Evolutionary conservation across 1,140 invertebrate genomes (phyloP).

Genomic region (Vollenhovia emeryi): DNA sequence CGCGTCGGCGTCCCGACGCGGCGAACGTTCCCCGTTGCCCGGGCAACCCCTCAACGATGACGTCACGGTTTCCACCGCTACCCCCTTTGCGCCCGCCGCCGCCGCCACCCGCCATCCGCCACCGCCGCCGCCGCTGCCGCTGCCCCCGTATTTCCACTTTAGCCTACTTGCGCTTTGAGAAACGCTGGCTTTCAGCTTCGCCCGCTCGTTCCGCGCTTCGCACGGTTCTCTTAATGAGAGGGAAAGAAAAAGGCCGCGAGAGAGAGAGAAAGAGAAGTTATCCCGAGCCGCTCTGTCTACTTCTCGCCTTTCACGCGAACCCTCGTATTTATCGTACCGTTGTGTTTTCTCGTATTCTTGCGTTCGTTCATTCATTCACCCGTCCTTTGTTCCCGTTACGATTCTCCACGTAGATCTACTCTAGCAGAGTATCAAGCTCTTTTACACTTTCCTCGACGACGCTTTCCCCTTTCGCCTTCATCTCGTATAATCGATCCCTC

Average conservation of each 20-base stretch:
- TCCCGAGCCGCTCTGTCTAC: neutral
- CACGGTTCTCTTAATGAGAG: conserved; percentile 22
- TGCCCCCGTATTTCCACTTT: conserved; percentile 44
- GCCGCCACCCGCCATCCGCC: neutral
- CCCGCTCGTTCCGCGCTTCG: conserved; percentile 33
- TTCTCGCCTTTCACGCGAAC: conserved; percentile 13
- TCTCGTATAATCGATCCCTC: neutral
- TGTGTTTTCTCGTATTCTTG: conserved; percentile 28
- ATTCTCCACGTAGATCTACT: neutral
- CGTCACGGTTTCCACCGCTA: conserved; percentile 74
- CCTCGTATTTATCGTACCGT: conserved; percentile 42
- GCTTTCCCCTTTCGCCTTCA: neutral
- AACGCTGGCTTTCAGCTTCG: conserved; percentile 29
- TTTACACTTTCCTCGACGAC: neutral
- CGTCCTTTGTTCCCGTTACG: neutral
- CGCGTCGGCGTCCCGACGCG: conserved; percentile 78
- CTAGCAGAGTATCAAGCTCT: neutral
- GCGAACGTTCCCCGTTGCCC: conserved; percentile 79
- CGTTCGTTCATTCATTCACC: conserved; percentile 47
- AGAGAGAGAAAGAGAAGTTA: neutral
- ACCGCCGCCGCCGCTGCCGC: neutral
- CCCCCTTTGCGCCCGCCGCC: conserved; percentile 27
- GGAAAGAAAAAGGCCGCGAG: neutral
- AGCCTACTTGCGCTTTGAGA: conserved; percentile 45
- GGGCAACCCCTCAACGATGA: conserved; percentile 81